Evolutionary conservation across 2,888 invertebrate genomes (phyloP).

Genomic region (Phragmatobia fuliginosa): DNA sequence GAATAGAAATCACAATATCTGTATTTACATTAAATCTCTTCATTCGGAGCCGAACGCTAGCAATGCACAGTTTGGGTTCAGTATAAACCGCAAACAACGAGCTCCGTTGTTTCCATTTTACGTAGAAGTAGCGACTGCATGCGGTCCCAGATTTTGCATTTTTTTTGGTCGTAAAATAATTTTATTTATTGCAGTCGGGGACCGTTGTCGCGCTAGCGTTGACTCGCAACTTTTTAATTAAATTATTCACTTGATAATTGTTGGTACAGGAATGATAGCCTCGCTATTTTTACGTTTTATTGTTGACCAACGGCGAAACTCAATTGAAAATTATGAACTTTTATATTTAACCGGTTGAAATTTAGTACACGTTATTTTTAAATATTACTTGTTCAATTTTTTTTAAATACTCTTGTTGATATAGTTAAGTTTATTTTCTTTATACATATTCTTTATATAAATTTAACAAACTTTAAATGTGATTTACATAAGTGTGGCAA

Average conservation of each 20-base stretch:
- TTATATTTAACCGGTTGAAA: conserved; percentile 25
- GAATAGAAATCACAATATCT: conserved; percentile 41
- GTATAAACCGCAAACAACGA: conserved; percentile 57
- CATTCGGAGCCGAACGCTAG: conserved; percentile 37
- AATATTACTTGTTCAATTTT: background rate
- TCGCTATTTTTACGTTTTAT: conserved; percentile 41
- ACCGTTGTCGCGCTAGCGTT: conserved; percentile 63
- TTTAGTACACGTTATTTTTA: background rate
- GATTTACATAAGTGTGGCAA: background rate
- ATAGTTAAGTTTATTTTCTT: too few relatives aligned
- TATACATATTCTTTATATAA: background rate
- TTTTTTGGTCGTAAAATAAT: conserved; percentile 66
- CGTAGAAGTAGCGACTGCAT: conserved; percentile 49
- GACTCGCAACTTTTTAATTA: conserved; percentile 77
- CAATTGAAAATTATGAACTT: conserved; percentile 42
- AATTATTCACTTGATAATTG: conserved; percentile 79
- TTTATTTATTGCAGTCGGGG: conserved; percentile 77
- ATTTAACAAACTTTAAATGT: background rate
- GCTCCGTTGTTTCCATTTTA: conserved; percentile 50
- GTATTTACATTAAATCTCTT: conserved; percentile 47
- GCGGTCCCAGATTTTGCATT: conserved; percentile 47
- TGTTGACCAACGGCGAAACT: conserved; percentile 36
- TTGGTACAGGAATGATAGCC: conserved; percentile 52
- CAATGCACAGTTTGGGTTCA: conserved; percentile 48
- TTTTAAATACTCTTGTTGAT: too few relatives aligned